phyloP scores from a whole-genome alignment of 2,888 invertebrate species.

The Metacarcinus magister region DNA sequence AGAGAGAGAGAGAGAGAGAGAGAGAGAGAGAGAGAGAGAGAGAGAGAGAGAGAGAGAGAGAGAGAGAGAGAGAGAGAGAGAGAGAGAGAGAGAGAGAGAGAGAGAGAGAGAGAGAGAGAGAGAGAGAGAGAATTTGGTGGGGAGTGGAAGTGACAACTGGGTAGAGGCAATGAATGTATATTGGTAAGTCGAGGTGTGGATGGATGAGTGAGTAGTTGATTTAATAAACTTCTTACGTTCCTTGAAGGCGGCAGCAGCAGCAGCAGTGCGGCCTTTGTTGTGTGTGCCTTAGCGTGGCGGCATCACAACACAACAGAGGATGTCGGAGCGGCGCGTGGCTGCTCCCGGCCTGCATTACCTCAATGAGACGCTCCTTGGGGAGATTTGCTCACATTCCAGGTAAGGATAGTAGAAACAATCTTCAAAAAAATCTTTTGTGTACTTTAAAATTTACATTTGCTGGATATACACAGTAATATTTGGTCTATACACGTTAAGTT shows the following conservation, averaged over 20 bases:
- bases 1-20: too few relatives aligned
- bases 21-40: too few relatives aligned
- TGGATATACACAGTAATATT: conserved; percentile 74
- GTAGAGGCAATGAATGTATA: not conserved
- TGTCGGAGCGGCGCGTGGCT: not conserved
- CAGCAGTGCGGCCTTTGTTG: not conserved
- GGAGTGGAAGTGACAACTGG: not conserved
- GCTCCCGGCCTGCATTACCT: not conserved
- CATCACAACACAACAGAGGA: not conserved
- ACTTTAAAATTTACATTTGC: conserved; percentile 69
- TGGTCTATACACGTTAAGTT: conserved; percentile 51
- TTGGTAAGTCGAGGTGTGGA: not conserved
- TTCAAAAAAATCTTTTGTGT: conserved; percentile 56
- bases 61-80: not conserved
- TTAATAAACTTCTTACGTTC: not conserved
- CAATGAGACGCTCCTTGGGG: not conserved
- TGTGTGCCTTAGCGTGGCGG: not conserved
- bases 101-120: not conserved
- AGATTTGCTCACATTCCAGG: too few relatives aligned
- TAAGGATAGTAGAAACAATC: not conserved
- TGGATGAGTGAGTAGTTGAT: not conserved
- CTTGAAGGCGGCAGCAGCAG: not conserved
- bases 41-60: too few relatives aligned
- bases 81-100: not conserved
- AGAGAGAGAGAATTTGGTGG: too few relatives aligned